Evolutionary conservation across 2,113 vertebrate genomes (phyloP).

Genomic region (Perca schrenkii): DNA sequence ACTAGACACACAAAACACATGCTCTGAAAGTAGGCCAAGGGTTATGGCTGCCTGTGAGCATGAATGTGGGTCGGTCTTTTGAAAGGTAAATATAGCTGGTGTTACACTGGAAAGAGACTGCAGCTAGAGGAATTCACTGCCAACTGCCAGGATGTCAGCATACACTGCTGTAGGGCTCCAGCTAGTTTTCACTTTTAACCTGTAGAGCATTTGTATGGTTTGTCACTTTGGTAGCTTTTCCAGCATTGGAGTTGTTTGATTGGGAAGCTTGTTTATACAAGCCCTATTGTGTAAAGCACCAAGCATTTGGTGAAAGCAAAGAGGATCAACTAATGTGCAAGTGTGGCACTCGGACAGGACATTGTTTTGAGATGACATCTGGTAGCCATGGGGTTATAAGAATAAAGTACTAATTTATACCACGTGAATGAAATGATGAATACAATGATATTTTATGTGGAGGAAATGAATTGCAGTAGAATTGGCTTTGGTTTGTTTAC

Average conservation of each 20-base stretch:
- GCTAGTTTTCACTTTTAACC: background rate
- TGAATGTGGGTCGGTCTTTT: conserved; percentile 73
- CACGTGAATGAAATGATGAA: background rate
- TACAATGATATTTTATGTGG: background rate
- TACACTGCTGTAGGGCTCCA: background rate
- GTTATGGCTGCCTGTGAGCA: conserved; percentile 66
- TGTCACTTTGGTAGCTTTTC: background rate
- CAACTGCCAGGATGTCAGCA: background rate
- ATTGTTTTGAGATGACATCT: conserved; percentile 11
- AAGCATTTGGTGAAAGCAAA: conserved; percentile 4
- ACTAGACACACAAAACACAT: conserved; percentile 15
- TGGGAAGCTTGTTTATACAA: background rate
- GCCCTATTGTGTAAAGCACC: conserved; percentile 3
- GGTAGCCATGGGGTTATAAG: background rate
- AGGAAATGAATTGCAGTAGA: background rate
- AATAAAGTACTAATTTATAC: background rate
- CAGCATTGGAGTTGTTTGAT: background rate
- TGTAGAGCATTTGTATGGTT: background rate
- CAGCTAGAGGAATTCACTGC: conserved; percentile 18
- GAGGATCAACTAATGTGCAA: background rate
- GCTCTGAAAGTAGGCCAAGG: conserved; percentile 80
- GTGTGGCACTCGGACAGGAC: background rate
- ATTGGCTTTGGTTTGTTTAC: conserved; percentile 17
- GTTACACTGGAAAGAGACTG: conserved; percentile 33
- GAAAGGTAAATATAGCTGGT: conserved; percentile 78